Percentiles rank a stretch among this genome's conserved stretches.
Conservation (phyloP, 2,113 vertebrate species). For the Indri indri region DNA sequence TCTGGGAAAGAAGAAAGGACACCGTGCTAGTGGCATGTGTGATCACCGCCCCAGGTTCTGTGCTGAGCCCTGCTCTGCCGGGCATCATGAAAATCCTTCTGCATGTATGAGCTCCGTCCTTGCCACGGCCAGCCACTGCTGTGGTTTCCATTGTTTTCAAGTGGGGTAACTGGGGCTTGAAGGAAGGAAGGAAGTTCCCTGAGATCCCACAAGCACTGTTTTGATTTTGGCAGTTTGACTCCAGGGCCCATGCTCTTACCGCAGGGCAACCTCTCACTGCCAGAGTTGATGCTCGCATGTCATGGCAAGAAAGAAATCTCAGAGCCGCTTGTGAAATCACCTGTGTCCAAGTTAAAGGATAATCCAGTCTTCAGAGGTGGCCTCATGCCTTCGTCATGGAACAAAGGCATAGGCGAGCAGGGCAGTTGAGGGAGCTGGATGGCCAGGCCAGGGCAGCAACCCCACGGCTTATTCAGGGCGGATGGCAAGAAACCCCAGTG, state of each 20-base stretch:
- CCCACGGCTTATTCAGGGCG: background rate
- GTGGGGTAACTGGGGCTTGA: no score
- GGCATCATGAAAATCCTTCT: background rate
- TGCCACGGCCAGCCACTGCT: accelerated
- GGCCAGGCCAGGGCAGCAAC: background rate
- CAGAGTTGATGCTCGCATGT: background rate
- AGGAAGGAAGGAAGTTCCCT: no score
- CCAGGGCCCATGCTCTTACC: background rate
- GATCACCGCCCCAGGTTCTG: background rate
- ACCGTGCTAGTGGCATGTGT: accelerated
- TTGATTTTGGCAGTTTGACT: background rate
- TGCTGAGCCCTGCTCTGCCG: no score
- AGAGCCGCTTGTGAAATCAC: background rate
- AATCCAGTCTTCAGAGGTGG: background rate
- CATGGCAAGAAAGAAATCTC: background rate
- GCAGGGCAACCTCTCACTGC: background rate
- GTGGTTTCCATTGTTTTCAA: background rate
- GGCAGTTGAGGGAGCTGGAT: background rate
- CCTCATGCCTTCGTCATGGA: background rate
- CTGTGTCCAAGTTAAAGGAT: background rate
- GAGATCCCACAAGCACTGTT: background rate
- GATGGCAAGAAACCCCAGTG: background rate
- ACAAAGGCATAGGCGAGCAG: background rate
- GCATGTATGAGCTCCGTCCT: no score
- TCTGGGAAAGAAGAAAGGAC: background rate